Base-by-base conservation (phyloP, 30 jellyfish, hydroid and myxozoan genomes). In the Aurelia sp. region DNA sequence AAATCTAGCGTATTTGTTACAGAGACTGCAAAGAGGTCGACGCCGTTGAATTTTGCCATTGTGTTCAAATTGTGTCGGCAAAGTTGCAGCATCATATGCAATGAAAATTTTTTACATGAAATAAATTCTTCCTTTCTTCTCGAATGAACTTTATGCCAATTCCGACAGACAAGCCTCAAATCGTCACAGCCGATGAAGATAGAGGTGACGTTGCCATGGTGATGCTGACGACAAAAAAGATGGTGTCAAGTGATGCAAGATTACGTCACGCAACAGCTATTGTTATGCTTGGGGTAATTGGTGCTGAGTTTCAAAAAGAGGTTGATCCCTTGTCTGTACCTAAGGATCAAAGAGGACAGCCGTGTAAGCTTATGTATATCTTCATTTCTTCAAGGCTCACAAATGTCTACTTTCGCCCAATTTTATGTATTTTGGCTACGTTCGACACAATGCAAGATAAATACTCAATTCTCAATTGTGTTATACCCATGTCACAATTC, bases 201-300 rank as follows among this genome's bases (percentile, higher is more conserved):
- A 91, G 94, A 24, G 55, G 95, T 10, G 99, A 94, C 64, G 84
- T 94, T 64, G 97, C 99, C 63, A 92, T 81, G 98, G 96, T 92
- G 8, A 94, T 89, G 97, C 76, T 94, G 96, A 94, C 99, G 67
- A 94, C 97, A 60, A 76, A 95, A 38, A 94, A 94, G 84, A 94
- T 94, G 99, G 99, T 94, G 24, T 88, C 99, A 21, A 94, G 99
- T 57, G 99, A 94, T 63, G 82, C 86, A 11, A 87, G 92, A 60
- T 67, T 94, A 41, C 97, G 99, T 53, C 99, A 94, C 78, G 99
- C 99, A 18, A 94, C 99, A 10, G 99, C 99, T 4, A 94, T 94
- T 63, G 96, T 94, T 30, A 94, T 94, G 99, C 68, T 94, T 33
- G 97, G 99, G 13, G 99, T 94, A 7, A 88, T 94, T 44, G 99